Base-by-base conservation (phyloP, 2,888 invertebrate species). In the Agonopterix subpropinquella region DNA sequence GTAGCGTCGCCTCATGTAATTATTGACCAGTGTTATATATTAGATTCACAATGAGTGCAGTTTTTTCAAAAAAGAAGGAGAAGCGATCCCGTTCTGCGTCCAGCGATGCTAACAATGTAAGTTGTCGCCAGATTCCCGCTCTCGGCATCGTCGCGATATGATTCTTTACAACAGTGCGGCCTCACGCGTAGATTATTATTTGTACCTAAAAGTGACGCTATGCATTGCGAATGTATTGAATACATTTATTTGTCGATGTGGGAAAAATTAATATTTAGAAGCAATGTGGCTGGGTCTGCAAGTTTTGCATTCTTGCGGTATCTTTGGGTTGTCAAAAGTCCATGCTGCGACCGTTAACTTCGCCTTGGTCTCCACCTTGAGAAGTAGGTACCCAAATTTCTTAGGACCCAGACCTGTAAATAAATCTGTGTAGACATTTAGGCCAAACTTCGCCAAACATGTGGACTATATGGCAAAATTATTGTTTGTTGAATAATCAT, bases 81-180 rank as follows among this genome's bases (percentile, higher is more conserved):
- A 85, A 82, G 62, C 72, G 77, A 44, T 49, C 69, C 35, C 72
- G 71, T 44, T 53, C 71, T n/a, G 59, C 73, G n/a, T 59, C 72
- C 11, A 69, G 57, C 46, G 73, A 77, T 59, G 54, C 69, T 51
- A 75, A 69, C 56, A 75, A 64, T 57, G 85, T 85, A 77, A 85
- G 85, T 81, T 70, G 53, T 62, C 61, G 63, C 53, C 43, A 58
- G 64, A 65, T 79, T 82, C 77, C 78, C 80, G 83, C 83, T 80
- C 66, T 73, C 62, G 53, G 62, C 56, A 59, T 62, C 58, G 63
- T 60, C 61, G 64, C 61, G 64, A 61, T 69, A 53, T 61, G 59
- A 61, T 58, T 47, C 46, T 18, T 41, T 7, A 41, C 36, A 47
- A 51, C 48, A 50, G 53, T 59, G 56, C 56, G 68, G 67, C 72